phyloP scores from a whole-genome alignment of 2,888 invertebrate genomes.

The Xiphydria camelus region DNA sequence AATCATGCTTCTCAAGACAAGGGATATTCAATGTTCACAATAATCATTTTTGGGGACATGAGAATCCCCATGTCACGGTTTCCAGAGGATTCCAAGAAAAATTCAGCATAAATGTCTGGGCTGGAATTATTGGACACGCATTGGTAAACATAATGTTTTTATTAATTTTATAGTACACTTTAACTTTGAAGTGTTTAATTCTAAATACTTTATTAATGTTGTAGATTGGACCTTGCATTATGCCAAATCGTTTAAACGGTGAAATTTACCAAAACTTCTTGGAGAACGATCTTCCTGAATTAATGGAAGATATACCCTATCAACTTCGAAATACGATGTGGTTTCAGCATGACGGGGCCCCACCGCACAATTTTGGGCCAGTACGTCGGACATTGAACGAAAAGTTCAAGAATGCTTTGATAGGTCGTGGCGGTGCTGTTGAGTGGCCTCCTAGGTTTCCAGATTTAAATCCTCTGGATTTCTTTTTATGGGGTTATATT shows the following conservation, averaged over 20 bases:
- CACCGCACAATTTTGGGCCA: constrained; percentile 1
- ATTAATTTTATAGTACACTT: no score
- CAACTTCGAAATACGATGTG: background rate
- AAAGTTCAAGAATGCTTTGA: background rate
- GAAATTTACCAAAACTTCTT: no score
- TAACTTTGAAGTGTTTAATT: no score
- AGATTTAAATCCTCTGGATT: constrained; percentile 25
- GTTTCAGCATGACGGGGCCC: constrained; percentile 17
- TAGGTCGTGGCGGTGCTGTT: constrained; percentile 17
- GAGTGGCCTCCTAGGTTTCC: constrained; percentile 28
- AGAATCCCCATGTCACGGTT: constrained; percentile 23
- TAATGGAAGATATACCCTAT: background rate
- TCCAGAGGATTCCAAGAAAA: constrained; percentile 18
- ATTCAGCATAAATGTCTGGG: constrained; percentile 31
- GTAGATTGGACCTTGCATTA: no score
- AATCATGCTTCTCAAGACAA: constrained; percentile 24
- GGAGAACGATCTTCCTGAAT: background rate
- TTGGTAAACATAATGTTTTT: no score
- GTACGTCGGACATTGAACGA: constrained; percentile 5
- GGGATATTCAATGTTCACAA: constrained; percentile 25
- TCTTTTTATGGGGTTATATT: constrained; percentile 26
- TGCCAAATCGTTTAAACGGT: no score
- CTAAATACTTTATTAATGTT: no score
- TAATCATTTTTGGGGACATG: constrained; percentile 23
- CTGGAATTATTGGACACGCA: constrained; percentile 25